Base-by-base conservation (phyloP, 1,140 invertebrate species). In the Drosophila ficusphila region DNA sequence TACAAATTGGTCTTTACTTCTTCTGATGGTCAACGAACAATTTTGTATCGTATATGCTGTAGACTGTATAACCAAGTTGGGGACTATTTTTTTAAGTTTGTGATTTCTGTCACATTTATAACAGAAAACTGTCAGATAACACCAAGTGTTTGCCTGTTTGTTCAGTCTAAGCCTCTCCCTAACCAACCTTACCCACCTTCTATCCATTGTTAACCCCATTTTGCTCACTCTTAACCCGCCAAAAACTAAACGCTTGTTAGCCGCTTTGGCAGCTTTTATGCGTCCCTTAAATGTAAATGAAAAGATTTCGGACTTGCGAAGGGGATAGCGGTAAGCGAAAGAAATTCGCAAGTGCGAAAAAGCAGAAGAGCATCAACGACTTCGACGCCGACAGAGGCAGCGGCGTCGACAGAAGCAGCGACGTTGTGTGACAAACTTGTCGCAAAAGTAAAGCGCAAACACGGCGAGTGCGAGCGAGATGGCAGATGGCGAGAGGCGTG, bases 361-460 rank as follows among this genome's bases (percentile, higher is more conserved):
- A 76, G 71, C 75, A 83, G 67, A 75, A 65, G 71, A 75, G 71
- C 70, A 75, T 31, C 70, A 58, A 65, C 54, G 54, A 48, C 41
- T 41, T 12, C 41, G 18, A 12, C 36, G n/a, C 47, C 33, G 56
- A 23, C 57, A 14, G 33, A 23, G 12, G 27, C 5, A 44, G 27
- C 11, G 48, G 6, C 34, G 44, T 25, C 11, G 67, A 41, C 27
- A 18, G 67, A 2, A 27, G 41, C 53, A 44, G 21, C 68, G 68
- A 34, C 67, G 49, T 64, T 57, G 82, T 88, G 82, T 88, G 82
- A 88, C 77, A 88, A 88, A 88, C 77, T 88, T 88, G 82, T 82
- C 82, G 82, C 82, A 88, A 44, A 44, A 88, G 73, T 78, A 51
- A 78, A 61, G 78, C 70, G 77, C 82, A 77, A 82, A 88, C 70